These are phyloP conservation scores for Anoplopoma fimbria DNA, from an alignment of 2,113 vertebrate genomes.

Conservation along the genomic window DNA sequence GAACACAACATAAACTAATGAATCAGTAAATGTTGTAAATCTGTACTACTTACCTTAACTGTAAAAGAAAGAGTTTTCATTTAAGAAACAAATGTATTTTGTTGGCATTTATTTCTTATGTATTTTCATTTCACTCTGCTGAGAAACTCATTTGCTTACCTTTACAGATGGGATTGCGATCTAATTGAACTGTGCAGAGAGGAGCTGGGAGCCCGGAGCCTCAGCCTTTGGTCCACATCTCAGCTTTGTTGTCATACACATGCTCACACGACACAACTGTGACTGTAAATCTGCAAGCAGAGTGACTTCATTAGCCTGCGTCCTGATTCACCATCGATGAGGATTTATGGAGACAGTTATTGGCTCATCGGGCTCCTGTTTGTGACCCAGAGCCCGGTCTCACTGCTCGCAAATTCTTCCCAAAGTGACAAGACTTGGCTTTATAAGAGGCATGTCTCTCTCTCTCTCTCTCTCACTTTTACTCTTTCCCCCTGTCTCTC, in stretches of 20 bases:
- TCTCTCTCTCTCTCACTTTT: constrained; percentile 46
- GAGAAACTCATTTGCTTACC: constrained; percentile 60
- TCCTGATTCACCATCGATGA: constrained; percentile 36
- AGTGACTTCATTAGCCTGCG: constrained; percentile 37
- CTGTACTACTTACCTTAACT: background rate
- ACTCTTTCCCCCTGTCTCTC: constrained; percentile 20
- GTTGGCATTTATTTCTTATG: background rate
- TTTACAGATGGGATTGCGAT: constrained; percentile 36
- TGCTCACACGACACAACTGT: constrained; percentile 45
- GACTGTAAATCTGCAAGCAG: constrained; percentile 37
- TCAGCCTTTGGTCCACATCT: constrained; percentile 67
- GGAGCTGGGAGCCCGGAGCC: constrained; percentile 36
- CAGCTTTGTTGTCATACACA: constrained; percentile 60
- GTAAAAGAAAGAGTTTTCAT: background rate
- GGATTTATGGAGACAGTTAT: constrained; percentile 48
- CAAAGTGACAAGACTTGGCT: constrained; percentile 67
- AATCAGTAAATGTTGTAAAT: background rate
- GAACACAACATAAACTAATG: background rate
- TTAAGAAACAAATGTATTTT: background rate
- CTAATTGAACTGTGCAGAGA: constrained; percentile 45
- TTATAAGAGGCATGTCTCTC: constrained; percentile 65
- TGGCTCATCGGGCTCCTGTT: constrained; percentile 48
- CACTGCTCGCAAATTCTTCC: constrained; percentile 59
- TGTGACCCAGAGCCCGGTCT: constrained; percentile 48
- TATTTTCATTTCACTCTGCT: background rate